A percentile compares a stretch with the other conserved stretches of the same genome.
Evolutionary conservation across 1,140 invertebrate genomes (phyloP).

Genomic region (Bactericera cockerelli): DNA sequence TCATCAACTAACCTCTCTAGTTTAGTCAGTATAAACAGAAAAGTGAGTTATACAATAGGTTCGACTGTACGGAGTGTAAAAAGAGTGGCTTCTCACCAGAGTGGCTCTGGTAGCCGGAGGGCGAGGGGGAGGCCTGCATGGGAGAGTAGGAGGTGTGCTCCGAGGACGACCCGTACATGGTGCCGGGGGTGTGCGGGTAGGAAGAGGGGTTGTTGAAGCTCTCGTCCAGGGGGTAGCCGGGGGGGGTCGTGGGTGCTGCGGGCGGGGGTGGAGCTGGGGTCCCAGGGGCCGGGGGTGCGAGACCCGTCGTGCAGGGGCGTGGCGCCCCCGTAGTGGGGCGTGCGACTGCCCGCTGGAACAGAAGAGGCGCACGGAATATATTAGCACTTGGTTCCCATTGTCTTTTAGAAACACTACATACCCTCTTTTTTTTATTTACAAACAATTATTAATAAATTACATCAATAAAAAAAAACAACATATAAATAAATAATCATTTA

Average conservation of each 20-base stretch:
- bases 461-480: too few species aligned
- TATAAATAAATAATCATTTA: too few species aligned
- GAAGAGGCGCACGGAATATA: too few species aligned
- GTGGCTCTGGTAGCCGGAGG: conserved; percentile 35
- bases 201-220: conserved; percentile 46
- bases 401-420: too few species aligned
- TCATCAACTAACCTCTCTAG: too few species aligned
- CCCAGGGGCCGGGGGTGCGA: conserved; percentile 78
- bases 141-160: conserved; percentile 72
- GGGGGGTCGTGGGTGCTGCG: conserved; percentile 43
- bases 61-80: too few species aligned
- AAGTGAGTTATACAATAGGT: too few species aligned
- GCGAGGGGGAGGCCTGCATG: conserved; percentile 69
- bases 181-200: conserved; percentile 86
- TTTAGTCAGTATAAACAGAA: too few species aligned
- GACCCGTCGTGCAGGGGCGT: conserved; percentile 85
- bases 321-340: conserved; percentile 68
- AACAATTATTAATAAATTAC: too few species aligned
- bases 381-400: too few species aligned
- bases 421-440: too few species aligned
- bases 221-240: conserved; percentile 26
- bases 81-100: conserved; percentile 15
- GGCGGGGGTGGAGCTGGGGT: conserved; percentile 78
- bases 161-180: conserved; percentile 54
- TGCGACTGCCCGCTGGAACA: conserved; percentile 55